Percentiles rank a stretch among this genome's conserved stretches.
phyloP scores from a whole-genome alignment of 2,797 vertebrate genomes.

The Anomalospiza imberbis region DNA sequence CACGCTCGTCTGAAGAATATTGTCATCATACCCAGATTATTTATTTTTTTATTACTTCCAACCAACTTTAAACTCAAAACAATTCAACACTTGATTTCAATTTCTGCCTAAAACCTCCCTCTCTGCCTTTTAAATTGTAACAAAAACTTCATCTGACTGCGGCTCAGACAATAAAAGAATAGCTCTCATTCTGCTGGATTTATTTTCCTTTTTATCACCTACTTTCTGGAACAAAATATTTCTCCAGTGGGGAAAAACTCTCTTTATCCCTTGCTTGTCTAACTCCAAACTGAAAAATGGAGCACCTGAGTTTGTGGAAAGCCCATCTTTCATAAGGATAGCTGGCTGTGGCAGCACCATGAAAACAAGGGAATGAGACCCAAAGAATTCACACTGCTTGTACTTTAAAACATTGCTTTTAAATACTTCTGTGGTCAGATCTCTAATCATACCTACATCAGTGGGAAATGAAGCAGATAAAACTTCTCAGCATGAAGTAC shows the following conservation, averaged over 20 bases:
- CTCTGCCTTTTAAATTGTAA: not conserved
- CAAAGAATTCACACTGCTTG: not conserved
- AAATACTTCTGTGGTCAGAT: not conserved
- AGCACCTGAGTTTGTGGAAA: not conserved
- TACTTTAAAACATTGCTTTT: not conserved
- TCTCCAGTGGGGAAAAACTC: not conserved
- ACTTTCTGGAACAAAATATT: not conserved
- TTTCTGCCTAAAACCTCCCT: not conserved
- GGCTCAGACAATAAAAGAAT: not conserved
- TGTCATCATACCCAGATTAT: not conserved
- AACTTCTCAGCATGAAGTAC: not conserved
- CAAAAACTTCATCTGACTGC: not conserved
- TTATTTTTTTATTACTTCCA: conserved; percentile 31
- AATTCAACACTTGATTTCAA: not conserved
- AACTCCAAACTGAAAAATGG: not conserved
- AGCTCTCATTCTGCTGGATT: not conserved
- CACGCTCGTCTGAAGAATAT: not conserved
- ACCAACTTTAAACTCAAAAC: not conserved
- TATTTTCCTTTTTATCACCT: conserved; percentile 8
- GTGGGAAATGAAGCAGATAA: not conserved
- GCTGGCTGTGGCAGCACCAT: not conserved
- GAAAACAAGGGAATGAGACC: not conserved
- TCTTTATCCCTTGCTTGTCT: not conserved
- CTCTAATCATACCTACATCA: not conserved
- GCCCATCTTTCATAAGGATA: not conserved